Evolutionary conservation across 53 echinoderm and acorn worm species (phyloP).

Genomic region (Henricia sp.): DNA sequence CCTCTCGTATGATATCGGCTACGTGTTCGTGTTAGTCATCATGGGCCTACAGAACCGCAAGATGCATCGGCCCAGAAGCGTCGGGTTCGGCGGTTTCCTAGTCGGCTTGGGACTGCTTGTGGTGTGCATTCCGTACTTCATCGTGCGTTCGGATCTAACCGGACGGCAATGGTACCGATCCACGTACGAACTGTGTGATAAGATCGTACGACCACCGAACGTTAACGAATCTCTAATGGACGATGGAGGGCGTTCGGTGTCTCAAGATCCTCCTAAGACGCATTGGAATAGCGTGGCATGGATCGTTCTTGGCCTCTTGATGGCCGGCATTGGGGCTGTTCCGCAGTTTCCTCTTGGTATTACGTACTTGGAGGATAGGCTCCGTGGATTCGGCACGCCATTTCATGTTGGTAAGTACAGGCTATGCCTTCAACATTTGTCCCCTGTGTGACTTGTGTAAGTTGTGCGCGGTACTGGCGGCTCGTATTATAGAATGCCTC

Average conservation of each 20-base stretch:
- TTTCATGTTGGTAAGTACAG: slow-evolving; percentile 65
- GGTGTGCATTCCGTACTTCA: slow-evolving; percentile 84
- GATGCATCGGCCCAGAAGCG: slow-evolving; percentile 76
- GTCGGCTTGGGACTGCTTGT: slow-evolving; percentile 74
- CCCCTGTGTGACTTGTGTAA: too few species aligned
- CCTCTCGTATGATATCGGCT: slow-evolving; percentile 81
- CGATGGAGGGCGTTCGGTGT: neutral
- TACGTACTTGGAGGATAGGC: slow-evolving; percentile 72
- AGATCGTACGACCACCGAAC: neutral
- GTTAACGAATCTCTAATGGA: neutral
- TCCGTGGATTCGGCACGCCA: slow-evolving; percentile 39
- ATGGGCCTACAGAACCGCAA: slow-evolving; percentile 41
- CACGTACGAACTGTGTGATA: slow-evolving; percentile 33
- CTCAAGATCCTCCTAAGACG: slow-evolving; percentile 1
- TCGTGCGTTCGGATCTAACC: slow-evolving; percentile 22
- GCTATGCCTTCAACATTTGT: too few species aligned
- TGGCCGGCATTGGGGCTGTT: slow-evolving; percentile 75
- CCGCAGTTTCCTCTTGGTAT: slow-evolving; percentile 84
- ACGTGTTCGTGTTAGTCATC: slow-evolving; percentile 57
- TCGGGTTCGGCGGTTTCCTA: slow-evolving; percentile 73
- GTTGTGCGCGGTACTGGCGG: neutral
- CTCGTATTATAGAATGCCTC: neutral
- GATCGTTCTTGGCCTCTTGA: slow-evolving; percentile 59
- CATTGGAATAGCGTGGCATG: slow-evolving; percentile 47
- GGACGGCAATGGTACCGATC: slow-evolving; percentile 11